Base-by-base conservation (phyloP, 2,113 vertebrate genomes). In the Semicossyphus pulcher region DNA sequence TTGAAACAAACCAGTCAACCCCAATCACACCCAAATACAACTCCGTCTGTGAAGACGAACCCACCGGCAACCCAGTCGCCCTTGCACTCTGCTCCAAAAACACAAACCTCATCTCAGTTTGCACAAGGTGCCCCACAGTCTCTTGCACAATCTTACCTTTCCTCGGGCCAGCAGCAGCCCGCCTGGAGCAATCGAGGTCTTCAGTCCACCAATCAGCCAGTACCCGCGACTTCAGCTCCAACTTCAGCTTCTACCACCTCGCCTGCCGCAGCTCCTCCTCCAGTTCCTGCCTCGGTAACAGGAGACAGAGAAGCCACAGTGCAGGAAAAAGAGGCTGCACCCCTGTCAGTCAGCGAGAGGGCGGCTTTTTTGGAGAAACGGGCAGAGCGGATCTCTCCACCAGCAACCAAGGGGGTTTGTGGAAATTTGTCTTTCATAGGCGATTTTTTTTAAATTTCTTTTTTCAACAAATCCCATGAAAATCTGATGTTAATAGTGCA, bases 361-460 rank as follows among this genome's bases (percentile, higher is more conserved):
- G 60, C 86, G 1, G 80, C 83, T 18, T 84, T 91, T 49, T 20
- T 86, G 26, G 85, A 92, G 41, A 89, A 81, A 81, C 76, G 29
- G 18, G 65, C 76, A 4, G 88, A 89, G 20, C 67, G 75, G 84
- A 76, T 69, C 9, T 1, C 68, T 23, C 31, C 80, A 6, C 18
- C 69, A 52, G 87, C 54, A 59, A 47, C 53, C 73, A 93, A 92
- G 84, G 92, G 84, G 92, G 81, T 77, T 80, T 60, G 86, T 88
- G 53, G 59, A 48, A 52, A 31, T 67, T 72, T 44, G 71, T 66
- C 52, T 83, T 72, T 80, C n/a, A n/a, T n/a, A n/a, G n/a, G n/a
- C n/a, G n/a, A n/a, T n/a, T n/a, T n/a, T n/a, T n/a, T n/a, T n/a
- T n/a, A n/a, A n/a, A n/a, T n/a, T n/a, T n/a, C n/a, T n/a, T n/a